phyloP scores from a whole-genome alignment of 2,113 vertebrate genomes.

The Ceratotherium simum region DNA sequence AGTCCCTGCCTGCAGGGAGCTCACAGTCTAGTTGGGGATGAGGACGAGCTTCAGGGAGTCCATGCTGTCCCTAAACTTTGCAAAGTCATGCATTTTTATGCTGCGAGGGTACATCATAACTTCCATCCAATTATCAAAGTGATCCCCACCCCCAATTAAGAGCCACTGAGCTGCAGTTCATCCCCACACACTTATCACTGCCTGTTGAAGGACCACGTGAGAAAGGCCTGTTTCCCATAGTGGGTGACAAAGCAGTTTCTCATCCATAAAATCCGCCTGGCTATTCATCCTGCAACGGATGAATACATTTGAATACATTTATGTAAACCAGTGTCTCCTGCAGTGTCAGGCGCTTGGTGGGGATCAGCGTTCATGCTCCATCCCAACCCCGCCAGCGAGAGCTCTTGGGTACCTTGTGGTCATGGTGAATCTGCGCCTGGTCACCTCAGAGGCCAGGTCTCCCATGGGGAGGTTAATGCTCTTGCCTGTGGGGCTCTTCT shows the following conservation, averaged over 20 bases:
- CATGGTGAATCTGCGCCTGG: conserved; percentile 71
- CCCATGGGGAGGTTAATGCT: background rate
- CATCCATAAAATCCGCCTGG: accelerated
- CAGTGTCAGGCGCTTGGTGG: accelerated
- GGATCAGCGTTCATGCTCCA: background rate
- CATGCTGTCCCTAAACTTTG: background rate
- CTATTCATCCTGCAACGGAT: background rate
- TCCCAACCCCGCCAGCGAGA: background rate
- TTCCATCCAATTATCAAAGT: background rate
- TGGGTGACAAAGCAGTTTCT: background rate
- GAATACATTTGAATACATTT: background rate
- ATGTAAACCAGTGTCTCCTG: background rate
- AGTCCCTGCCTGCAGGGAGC: background rate
- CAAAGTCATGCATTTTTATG: background rate
- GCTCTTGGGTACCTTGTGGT: conserved; percentile 57
- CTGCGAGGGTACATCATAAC: background rate
- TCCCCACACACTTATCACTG: background rate
- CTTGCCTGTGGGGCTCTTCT: background rate
- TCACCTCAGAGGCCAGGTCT: conserved; percentile 75
- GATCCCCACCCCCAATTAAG: background rate
- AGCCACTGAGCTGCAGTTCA: background rate
- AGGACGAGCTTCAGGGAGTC: background rate
- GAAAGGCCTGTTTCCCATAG: background rate
- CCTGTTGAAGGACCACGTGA: background rate
- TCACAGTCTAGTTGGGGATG: background rate